phyloP scores from a whole-genome alignment of 2,113 vertebrate species.

The Myotis yumanensis region DNA sequence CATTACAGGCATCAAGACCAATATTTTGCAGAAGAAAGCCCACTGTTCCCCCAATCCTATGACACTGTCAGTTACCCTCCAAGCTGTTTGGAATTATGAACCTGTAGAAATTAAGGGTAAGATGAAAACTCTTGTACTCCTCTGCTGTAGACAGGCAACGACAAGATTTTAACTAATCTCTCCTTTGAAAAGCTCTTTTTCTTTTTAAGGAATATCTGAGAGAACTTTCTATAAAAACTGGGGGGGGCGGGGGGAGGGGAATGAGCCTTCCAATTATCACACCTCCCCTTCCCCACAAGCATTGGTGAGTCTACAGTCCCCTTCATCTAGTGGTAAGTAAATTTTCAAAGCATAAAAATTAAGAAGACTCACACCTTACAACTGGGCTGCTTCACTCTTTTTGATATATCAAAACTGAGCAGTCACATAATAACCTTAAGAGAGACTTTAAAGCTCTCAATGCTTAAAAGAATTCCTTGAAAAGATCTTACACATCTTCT shows the following conservation, averaged over 20 bases:
- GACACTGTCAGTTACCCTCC: not conserved
- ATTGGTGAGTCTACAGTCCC: not conserved
- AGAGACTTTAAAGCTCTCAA: not conserved
- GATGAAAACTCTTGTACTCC: not conserved
- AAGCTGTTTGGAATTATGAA: not conserved
- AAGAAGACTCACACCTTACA: constrained; percentile 43
- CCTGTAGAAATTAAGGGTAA: not conserved
- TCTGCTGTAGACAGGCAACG: not conserved
- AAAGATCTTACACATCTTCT: not conserved
- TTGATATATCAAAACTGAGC: constrained; percentile 41
- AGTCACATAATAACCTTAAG: not conserved
- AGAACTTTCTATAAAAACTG: not conserved
- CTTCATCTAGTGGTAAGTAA: constrained; percentile 17
- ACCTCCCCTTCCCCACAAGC: not conserved
- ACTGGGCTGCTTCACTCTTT: not conserved
- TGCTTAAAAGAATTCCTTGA: not conserved
- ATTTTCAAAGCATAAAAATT: constrained; percentile 65
- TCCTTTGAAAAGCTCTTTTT: not conserved
- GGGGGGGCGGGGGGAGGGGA: not conserved
- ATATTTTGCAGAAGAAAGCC: not conserved
- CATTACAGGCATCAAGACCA: not conserved
- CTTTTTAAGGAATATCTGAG: not conserved
- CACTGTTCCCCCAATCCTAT: not conserved
- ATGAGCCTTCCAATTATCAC: not conserved
- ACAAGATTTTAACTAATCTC: not conserved